Percentiles rank a stretch among this genome's conserved stretches.
phyloP scores from a whole-genome alignment of 2,797 vertebrate genomes.

The Sebastes paucispinis region DNA sequence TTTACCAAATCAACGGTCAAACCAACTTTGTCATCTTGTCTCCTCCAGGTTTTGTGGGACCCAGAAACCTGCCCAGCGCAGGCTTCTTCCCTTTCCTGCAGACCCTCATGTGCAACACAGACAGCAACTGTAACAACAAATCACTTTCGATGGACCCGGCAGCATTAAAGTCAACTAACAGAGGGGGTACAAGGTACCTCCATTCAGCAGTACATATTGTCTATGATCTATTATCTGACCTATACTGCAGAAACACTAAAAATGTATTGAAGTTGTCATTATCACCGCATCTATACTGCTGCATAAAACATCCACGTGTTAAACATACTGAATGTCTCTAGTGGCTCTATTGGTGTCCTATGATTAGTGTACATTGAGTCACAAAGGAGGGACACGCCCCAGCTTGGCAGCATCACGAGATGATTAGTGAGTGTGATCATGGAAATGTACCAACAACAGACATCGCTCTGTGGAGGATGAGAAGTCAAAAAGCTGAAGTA shows the following conservation, averaged over 20 bases:
- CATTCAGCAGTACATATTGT: background rate
- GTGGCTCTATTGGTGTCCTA: background rate
- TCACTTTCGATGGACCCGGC: constrained; percentile 48
- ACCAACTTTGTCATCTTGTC: background rate
- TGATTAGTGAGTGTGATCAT: constrained; percentile 17
- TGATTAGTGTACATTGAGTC: background rate
- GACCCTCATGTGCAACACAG: constrained; percentile 84
- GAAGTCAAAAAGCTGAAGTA: background rate
- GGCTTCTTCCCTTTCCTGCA: constrained; percentile 86
- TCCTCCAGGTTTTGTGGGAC: constrained; percentile 78
- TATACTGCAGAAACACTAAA: background rate
- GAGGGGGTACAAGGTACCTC: constrained; percentile 38
- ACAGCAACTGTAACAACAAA: constrained; percentile 76
- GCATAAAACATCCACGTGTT: background rate
- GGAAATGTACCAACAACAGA: constrained; percentile 19
- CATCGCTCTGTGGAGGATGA: background rate
- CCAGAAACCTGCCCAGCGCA: constrained; percentile 83
- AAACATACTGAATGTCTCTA: background rate
- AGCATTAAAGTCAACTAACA: background rate
- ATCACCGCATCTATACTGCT: background rate
- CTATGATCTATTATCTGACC: background rate
- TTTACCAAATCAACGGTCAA: background rate
- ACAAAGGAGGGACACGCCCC: constrained; percentile 14
- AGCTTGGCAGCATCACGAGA: constrained; percentile 2
- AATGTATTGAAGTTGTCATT: background rate